These are phyloP conservation scores for Glandiceps talaboti DNA, from an alignment of 53 echinoderm and acorn worm genomes.

Conservation along the genomic window DNA sequence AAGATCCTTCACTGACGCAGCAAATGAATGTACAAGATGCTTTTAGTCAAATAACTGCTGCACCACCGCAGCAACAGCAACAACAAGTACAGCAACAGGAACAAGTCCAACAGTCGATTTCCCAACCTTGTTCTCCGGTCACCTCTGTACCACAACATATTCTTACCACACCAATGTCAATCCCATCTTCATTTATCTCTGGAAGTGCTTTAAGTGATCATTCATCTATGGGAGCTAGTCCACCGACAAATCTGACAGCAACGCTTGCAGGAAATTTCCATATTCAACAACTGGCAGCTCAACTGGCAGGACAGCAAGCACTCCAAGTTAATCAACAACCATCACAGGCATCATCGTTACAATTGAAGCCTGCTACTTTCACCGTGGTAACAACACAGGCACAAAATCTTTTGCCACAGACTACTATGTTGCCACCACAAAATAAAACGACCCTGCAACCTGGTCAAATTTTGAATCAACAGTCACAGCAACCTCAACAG, in stretches of 20 bases:
- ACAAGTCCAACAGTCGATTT: too few species aligned
- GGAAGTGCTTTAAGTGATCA: neutral
- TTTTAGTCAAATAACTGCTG: neutral
- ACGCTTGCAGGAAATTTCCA: neutral
- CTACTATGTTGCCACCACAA: neutral
- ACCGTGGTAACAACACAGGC: neutral
- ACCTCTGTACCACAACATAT: neutral
- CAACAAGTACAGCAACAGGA: too few species aligned
- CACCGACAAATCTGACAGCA: neutral
- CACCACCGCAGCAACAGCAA: neutral
- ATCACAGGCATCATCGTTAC: too few species aligned
- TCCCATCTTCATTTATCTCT: neutral
- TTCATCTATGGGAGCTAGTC: neutral
- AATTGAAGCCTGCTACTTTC: neutral
- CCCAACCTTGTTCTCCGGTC: too few species aligned
- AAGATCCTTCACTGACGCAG: neutral
- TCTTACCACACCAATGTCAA: neutral
- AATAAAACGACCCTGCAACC: neutral
- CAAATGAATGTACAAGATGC: neutral
- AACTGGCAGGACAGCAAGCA: neutral
- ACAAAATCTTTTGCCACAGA: neutral
- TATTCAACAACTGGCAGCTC: neutral
- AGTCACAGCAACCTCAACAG: neutral
- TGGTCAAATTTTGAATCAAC: neutral
- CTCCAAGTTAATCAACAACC: neutral